Base-by-base conservation (phyloP, 1,140 invertebrate species). In the Ctenoplectra terminalis region DNA sequence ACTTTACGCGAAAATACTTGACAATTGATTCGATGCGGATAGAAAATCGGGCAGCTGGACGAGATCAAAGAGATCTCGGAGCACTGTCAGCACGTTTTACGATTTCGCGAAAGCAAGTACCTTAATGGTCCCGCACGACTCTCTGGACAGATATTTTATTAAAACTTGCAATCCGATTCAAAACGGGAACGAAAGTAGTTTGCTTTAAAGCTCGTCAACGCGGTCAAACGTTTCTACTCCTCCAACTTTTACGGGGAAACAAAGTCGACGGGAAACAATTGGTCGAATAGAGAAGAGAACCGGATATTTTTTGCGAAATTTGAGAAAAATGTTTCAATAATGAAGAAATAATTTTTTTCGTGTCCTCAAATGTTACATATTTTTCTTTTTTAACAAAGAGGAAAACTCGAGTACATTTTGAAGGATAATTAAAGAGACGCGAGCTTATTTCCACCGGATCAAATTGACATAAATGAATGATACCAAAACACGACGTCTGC, bases 81-180 rank as follows among this genome's bases (percentile, higher is more conserved):
- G 0, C 5, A 0, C 40, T 11, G 26, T 13, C n/a, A 26, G 20
- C 29, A 20, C 37, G 40, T 54, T 73, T 80, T 17, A 26, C 46
- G 70, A 60, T 61, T 60, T 61, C 29, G 23, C 20, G 15, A 48
- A 48, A 20, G 54, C 58, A 31, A 80, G 26, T 63, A n/a, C 56
- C n/a, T 80, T 73, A 63, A 72, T 8, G 50, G 66, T n/a, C 26
- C 61, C 50, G 46, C 46, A 54, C 58, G n/a, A 20, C 66, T 20
- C 29, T 29, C 31, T 40, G 34, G 40, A 20, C 54, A 52, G 77
- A 80, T 80, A 80, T 80, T 80, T 63, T 69, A 80, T 80, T 80
- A 80, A 80, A 73, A 80, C 69, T 73, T 72, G 58, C 43, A 31
- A 73, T 72, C 48, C 69, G 56, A 80, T 73, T 63, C 69, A 43